phyloP scores from a whole-genome alignment of 2,797 vertebrate genomes.

The Sus cebifrons region DNA sequence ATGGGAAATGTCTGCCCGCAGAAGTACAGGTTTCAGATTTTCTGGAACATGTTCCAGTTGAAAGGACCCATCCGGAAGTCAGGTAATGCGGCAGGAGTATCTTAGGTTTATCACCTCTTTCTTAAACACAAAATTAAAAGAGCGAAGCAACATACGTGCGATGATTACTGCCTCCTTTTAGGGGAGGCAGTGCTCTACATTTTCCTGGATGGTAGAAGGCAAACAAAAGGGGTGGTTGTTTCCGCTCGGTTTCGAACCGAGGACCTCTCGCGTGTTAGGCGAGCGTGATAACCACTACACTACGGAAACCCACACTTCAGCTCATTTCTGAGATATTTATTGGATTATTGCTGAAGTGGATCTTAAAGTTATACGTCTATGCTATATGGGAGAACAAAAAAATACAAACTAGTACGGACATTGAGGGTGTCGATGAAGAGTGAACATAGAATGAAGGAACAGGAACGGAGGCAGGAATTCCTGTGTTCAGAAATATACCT shows the following conservation, averaged over 20 bases:
- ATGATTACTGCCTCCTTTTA: background rate
- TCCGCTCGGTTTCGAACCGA: background rate
- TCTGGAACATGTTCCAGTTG: background rate
- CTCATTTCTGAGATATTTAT: background rate
- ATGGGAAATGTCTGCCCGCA: background rate
- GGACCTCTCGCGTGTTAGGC: background rate
- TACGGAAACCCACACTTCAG: background rate
- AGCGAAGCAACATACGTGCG: background rate
- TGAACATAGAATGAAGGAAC: background rate
- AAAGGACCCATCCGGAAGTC: background rate
- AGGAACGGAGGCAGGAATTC: background rate
- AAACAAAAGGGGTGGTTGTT: fast-evolving
- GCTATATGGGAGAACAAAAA: background rate
- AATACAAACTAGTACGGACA: background rate
- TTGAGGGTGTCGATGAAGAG: background rate
- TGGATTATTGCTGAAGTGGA: background rate
- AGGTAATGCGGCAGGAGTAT: fast-evolving
- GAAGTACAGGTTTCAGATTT: background rate
- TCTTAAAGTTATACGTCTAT: fast-evolving
- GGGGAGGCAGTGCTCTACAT: too few relatives aligned
- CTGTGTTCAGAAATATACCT: background rate
- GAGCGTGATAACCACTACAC: background rate
- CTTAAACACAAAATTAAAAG: background rate
- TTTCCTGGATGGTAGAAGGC: background rate
- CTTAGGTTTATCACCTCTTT: background rate